These are phyloP conservation scores for Hassar affinis DNA, from an alignment of 2,113 vertebrate genomes.

Conservation along the genomic window DNA sequence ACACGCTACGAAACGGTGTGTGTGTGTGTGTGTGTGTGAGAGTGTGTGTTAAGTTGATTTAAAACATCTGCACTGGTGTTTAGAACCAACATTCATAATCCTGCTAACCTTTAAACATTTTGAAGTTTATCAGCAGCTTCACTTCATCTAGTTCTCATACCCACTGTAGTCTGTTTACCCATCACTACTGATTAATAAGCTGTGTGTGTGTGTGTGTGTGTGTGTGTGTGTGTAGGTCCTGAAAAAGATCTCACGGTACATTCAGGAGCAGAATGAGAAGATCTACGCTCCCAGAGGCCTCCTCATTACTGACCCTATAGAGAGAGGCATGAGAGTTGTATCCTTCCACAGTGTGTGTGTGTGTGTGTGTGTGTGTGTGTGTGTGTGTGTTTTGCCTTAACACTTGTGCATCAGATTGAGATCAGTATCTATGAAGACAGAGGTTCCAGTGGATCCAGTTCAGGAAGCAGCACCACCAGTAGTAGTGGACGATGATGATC, in stretches of 20 bases:
- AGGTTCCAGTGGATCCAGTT: constrained; percentile 89
- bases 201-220: background rate
- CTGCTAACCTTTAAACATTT: too few species aligned
- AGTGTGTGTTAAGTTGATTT: too few species aligned
- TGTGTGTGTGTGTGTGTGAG: background rate
- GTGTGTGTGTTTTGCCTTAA: constrained; percentile 65
- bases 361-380: background rate
- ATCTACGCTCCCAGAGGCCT: constrained; percentile 91
- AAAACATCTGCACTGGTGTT: too few species aligned
- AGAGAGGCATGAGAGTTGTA: constrained; percentile 96
- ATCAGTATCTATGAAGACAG: constrained; percentile 95
- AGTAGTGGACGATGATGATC: constrained; percentile 68
- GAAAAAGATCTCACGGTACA: constrained; percentile 94
- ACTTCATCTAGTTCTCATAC: too few species aligned
- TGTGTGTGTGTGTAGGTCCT: constrained; percentile 76
- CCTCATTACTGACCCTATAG: constrained; percentile 92
- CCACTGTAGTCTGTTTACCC: too few species aligned
- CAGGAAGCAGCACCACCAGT: constrained; percentile 82
- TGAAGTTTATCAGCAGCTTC: too few species aligned
- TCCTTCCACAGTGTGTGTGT: constrained; percentile 70
- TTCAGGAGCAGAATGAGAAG: constrained; percentile 98
- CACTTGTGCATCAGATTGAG: constrained; percentile 81
- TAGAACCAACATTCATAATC: too few species aligned
- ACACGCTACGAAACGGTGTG: constrained; percentile 95
- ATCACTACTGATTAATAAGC: too few species aligned